Conservation (phyloP, 2,113 vertebrate genomes). For the Galbula dea region DNA sequence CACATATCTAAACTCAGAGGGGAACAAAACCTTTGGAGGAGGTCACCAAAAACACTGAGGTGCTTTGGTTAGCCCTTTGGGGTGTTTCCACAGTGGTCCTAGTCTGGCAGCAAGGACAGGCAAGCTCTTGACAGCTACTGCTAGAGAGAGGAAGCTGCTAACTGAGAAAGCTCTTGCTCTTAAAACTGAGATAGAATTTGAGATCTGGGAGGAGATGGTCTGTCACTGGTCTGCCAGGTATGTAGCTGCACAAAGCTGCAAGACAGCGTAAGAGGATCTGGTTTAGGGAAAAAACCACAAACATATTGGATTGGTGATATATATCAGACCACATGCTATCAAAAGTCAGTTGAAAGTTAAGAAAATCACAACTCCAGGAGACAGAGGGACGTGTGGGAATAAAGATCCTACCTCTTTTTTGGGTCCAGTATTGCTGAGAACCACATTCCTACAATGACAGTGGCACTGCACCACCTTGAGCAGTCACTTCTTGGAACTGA, state of each 20-base stretch:
- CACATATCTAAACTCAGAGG: fast-evolving
- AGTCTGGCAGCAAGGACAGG: background rate
- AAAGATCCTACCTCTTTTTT: background rate
- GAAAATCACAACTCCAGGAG: background rate
- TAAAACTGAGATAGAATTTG: background rate
- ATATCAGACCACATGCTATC: background rate
- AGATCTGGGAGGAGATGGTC: background rate
- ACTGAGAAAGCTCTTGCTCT: background rate
- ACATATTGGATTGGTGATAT: background rate
- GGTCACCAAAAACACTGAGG: background rate
- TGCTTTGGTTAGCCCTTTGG: background rate
- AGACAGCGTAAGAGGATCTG: background rate
- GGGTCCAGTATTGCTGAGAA: background rate
- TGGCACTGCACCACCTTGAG: fast-evolving
- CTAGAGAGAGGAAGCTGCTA: background rate
- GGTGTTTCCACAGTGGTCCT: background rate
- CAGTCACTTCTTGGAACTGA: background rate
- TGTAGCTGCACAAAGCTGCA: background rate
- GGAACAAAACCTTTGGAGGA: background rate
- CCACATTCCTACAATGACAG: fast-evolving
- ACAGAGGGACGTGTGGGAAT: background rate
- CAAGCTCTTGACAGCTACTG: background rate
- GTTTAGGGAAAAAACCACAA: background rate
- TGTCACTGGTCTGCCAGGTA: background rate
- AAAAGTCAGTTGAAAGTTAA: background rate